These are phyloP conservation scores for Orthosia gracilis DNA, from an alignment of 2,888 invertebrate genomes.

Conservation along the genomic window DNA sequence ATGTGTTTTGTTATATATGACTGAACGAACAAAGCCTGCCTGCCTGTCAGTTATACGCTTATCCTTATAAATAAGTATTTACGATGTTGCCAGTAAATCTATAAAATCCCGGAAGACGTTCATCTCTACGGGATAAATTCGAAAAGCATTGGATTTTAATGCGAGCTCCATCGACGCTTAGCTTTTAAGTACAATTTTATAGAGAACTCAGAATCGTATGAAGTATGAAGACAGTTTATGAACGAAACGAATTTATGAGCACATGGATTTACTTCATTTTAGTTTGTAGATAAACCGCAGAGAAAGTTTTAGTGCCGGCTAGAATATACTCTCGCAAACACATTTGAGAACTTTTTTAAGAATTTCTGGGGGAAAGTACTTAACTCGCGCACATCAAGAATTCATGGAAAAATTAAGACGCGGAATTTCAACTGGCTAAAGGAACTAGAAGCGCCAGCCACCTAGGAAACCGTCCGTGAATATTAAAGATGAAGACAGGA, in stretches of 20 bases:
- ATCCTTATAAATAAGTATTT: slow-evolving; percentile 53
- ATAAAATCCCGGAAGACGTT: slow-evolving; percentile 46
- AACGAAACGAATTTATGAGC: slow-evolving; percentile 35
- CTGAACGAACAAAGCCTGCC: slow-evolving; percentile 30
- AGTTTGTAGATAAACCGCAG: slow-evolving; percentile 36
- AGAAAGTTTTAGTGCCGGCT: slow-evolving; percentile 34
- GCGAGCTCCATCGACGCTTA: slow-evolving; percentile 27
- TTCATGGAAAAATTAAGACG: slow-evolving; percentile 39
- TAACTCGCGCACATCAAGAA: slow-evolving; percentile 22
- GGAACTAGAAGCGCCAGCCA: slow-evolving; percentile 26
- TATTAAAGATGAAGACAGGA: slow-evolving; percentile 51
- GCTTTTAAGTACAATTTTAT: slow-evolving; percentile 49
- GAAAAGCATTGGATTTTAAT: slow-evolving; percentile 52
- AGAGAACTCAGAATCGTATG: slow-evolving; percentile 46
- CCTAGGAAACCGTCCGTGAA: slow-evolving; percentile 43
- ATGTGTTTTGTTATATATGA: slow-evolving; percentile 14
- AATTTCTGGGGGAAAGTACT: slow-evolving; percentile 13
- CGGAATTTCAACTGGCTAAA: slow-evolving; percentile 16
- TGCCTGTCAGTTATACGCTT: slow-evolving; percentile 38
- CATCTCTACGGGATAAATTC: slow-evolving; percentile 44
- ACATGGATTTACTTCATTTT: slow-evolving; percentile 23
- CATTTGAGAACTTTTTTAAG: slow-evolving; percentile 18
- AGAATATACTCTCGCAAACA: slow-evolving; percentile 10
- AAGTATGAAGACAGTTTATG: slow-evolving; percentile 46
- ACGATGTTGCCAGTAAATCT: slow-evolving; percentile 55